Percentiles rank a stretch among this genome's conserved stretches.
These are phyloP conservation scores for Plagodis pulveraria DNA, from an alignment of 2,888 invertebrate species.

Conservation along the genomic window DNA sequence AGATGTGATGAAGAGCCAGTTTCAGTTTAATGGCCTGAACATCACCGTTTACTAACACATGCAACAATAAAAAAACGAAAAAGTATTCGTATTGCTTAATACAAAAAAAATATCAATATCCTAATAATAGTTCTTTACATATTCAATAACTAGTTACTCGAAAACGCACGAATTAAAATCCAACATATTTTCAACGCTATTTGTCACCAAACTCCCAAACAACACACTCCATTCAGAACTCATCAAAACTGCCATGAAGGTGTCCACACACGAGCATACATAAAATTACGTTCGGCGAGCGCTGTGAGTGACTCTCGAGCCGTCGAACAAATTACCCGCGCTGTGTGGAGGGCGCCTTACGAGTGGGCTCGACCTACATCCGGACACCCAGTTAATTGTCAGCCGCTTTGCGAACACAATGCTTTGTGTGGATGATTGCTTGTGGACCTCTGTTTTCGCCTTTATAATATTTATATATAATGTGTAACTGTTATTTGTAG, in stretches of 20 bases:
- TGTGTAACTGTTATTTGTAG: too few relatives aligned
- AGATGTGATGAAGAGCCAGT: too few relatives aligned
- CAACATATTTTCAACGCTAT: constrained; percentile 21
- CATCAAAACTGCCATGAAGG: constrained; percentile 48
- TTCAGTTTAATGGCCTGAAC: too few relatives aligned
- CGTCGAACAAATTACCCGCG: constrained; percentile 30
- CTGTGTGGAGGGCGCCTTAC: constrained; percentile 40
- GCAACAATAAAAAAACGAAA: too few relatives aligned
- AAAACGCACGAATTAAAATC: not conserved
- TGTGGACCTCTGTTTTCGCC: constrained; percentile 18
- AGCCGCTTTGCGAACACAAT: constrained; percentile 24
- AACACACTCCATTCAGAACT: constrained; percentile 26
- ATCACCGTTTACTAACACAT: too few relatives aligned
- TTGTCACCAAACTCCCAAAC: constrained; percentile 24
- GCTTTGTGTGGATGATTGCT: constrained; percentile 20
- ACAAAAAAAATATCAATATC: too few relatives aligned
- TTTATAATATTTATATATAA: too few relatives aligned
- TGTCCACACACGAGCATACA: constrained; percentile 30
- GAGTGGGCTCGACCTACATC: constrained; percentile 63
- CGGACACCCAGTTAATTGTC: constrained; percentile 54
- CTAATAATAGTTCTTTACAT: too few relatives aligned
- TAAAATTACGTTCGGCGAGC: constrained; percentile 33
- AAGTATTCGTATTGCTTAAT: too few relatives aligned
- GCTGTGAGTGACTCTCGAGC: constrained; percentile 31
- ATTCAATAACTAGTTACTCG: too few relatives aligned